Evolutionary conservation across 2,888 invertebrate genomes (phyloP), one percentile per base, ranked within the genome.

Genomic region (Cosmia trapezina): DNA sequence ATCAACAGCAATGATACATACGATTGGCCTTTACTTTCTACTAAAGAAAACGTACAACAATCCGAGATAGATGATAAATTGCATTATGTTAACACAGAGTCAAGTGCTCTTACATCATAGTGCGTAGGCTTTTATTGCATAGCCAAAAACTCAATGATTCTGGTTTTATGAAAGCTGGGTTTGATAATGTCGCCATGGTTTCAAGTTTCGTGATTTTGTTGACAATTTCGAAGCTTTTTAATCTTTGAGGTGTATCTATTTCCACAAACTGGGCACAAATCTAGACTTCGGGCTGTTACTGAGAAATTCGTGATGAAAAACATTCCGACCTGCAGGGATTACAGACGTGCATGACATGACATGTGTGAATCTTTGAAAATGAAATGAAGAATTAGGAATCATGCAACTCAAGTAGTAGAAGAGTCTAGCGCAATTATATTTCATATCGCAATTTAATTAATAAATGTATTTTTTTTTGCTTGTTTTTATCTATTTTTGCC

Each of bases 71-170:
- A 73, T 76, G 70, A 75, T 73, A 77, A 67, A 79, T 80, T 54
- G 63, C 68, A 73, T 73, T 76, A 82, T 71, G 65, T 83, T 74
- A 66, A 74, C 74, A 70, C 49, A 73, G 37, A 67, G 68, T 56
- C 63, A 69, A 68, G 57, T 68, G 41, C 3, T 65, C 43, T 89
- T 85, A 68, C 87, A 76, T 76, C 75, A 84, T 54, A 62, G 12
- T 62, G 84, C 80, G 87, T 87, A 83, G 86, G 82, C 41, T 73
- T 86, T 78, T 84, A 83, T 87, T 83, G 75, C 83, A 70, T 66
- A 75, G 83, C 65, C 73, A 63, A 80, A 83, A 81, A 65, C 28
- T 69, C 37, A 41, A 69, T 73, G 63, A 37, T 80, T 83, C 72
- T 80, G 37, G 73, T 78, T 73, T 76, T 80, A 80, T 71, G 75